phyloP scores from a whole-genome alignment of 2,113 vertebrate genomes.

The Copsychus sechellarum region DNA sequence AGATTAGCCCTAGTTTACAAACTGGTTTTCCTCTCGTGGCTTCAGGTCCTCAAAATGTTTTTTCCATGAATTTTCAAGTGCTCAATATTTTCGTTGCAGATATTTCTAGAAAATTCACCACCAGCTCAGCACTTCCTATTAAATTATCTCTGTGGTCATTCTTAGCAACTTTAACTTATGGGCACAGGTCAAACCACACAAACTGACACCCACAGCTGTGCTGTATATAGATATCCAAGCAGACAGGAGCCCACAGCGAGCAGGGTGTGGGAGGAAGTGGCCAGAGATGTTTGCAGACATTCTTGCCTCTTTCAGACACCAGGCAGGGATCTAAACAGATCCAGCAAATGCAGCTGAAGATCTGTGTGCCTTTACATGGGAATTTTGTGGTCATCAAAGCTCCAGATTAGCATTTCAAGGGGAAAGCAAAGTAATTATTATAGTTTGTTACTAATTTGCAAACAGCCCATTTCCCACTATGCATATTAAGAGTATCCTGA shows the following conservation, averaged over 20 bases:
- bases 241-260: slow-evolving; percentile 26
- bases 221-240: slow-evolving; percentile 33
- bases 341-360: slow-evolving; percentile 13
- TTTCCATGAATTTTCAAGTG: not conserved
- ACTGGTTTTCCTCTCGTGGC: not conserved
- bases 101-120: not conserved
- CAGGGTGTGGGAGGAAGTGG: slow-evolving; percentile 13
- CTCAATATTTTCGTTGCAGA: not conserved
- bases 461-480: not conserved
- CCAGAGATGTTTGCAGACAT: not conserved
- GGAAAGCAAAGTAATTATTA: slow-evolving; percentile 4
- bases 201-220: slow-evolving; percentile 37
- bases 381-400: slow-evolving; percentile 4
- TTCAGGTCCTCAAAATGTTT: not conserved
- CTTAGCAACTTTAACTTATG: not conserved
- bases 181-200: slow-evolving; percentile 25
- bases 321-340: slow-evolving; percentile 18
- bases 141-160: not conserved
- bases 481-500: not conserved
- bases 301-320: slow-evolving; percentile 35
- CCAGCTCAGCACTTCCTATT: not conserved
- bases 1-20: not conserved
- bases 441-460: not conserved
- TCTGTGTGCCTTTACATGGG: not conserved
- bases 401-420: slow-evolving; percentile 3